A percentile compares a stretch with the other conserved stretches of the same genome.
These are phyloP conservation scores for Myxocyprinus asiaticus DNA, from an alignment of 2,113 vertebrate species.

Conservation along the genomic window DNA sequence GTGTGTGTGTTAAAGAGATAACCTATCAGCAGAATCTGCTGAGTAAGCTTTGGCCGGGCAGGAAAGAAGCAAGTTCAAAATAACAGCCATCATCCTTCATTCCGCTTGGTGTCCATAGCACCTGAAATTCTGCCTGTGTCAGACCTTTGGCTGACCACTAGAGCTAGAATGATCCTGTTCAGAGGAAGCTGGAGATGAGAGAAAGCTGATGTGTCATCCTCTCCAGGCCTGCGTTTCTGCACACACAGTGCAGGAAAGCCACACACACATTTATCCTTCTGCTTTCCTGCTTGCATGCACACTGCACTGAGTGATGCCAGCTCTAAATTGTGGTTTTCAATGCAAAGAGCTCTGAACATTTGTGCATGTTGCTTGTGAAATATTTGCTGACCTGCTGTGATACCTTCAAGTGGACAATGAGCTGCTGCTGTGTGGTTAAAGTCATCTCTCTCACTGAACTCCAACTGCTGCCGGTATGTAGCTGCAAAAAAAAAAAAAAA, in stretches of 20 bases:
- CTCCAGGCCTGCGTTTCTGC: slow-evolving; percentile 36
- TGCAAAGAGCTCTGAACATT: slow-evolving; percentile 6
- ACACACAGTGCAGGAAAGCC: slow-evolving; percentile 47
- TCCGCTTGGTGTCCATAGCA: slow-evolving; percentile 7
- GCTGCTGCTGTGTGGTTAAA: slow-evolving; percentile 74
- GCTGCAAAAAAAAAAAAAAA: slow-evolving; percentile 27
- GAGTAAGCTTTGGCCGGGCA: slow-evolving; percentile 38
- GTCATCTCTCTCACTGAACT: slow-evolving; percentile 78
- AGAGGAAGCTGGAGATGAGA: slow-evolving; percentile 51
- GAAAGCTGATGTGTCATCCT: slow-evolving; percentile 57
- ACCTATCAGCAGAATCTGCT: slow-evolving; percentile 55
- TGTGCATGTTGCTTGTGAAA: neutral
- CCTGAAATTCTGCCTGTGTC: slow-evolving; percentile 48
- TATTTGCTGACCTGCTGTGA: slow-evolving; percentile 49
- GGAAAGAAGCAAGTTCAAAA: slow-evolving; percentile 50
- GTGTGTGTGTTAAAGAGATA: slow-evolving; percentile 47
- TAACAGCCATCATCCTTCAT: slow-evolving; percentile 13
- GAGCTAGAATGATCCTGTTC: slow-evolving; percentile 13
- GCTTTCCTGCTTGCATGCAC: slow-evolving; percentile 41
- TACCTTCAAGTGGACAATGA: slow-evolving; percentile 71
- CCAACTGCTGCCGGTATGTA: slow-evolving; percentile 77
- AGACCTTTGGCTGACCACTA: slow-evolving; percentile 51
- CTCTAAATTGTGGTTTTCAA: slow-evolving; percentile 32
- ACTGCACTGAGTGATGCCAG: slow-evolving; percentile 18
- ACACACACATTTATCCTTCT: slow-evolving; percentile 43